Evolutionary conservation across 1,140 invertebrate genomes (phyloP), one percentile per base, ranked within the genome.

Genomic region (Drosophila murphyi): DNA sequence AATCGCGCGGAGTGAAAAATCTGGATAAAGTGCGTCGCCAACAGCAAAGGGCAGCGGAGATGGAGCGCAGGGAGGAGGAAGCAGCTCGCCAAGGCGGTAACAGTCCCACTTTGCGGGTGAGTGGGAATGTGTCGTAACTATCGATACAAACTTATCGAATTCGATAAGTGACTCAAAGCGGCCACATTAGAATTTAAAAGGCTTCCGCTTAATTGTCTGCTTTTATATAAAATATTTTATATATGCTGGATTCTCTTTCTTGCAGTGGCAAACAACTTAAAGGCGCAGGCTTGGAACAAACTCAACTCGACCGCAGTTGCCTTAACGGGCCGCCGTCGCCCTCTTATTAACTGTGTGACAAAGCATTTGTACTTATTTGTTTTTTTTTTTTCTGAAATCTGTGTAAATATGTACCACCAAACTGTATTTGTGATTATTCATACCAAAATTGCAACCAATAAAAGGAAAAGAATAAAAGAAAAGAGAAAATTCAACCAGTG

Each of bases 1-100:
- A 92, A 41, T 59, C 69, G 0, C 71, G 91, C 5, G 91, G 91
- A 20, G 85, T 92, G n/a, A 92, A 83, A 43, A 89, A 92, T 72
- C 68, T 82, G 0, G 87, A 91, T 0, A 90, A 76, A 35, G 80
- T 92, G 5, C 76, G 87, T 2, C 71, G 90, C 0, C 91, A 92
- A 55, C 91, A 92, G 32, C 70, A 83, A 31, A 54, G 77, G 6
- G 72, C 82, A 0, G 63, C 69, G 4, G 91, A 92, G 4, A 5
- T 80, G 64, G 77, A 86, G 31, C 72, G 83, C 0, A 57, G 89
- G 7, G 91, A 92, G 34, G 77, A 76, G 37, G 90, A 91, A 43
- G 83, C 85, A 4, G 90, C 83, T 5, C 78, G 85, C 1, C 76
- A 74, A 34, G 90, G 90, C n/a, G 85, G 76, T 28, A 90, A 72